Evolutionary conservation across 2,113 vertebrate species (phyloP).

Genomic region (zebrafish (Danio rerio)): DNA sequence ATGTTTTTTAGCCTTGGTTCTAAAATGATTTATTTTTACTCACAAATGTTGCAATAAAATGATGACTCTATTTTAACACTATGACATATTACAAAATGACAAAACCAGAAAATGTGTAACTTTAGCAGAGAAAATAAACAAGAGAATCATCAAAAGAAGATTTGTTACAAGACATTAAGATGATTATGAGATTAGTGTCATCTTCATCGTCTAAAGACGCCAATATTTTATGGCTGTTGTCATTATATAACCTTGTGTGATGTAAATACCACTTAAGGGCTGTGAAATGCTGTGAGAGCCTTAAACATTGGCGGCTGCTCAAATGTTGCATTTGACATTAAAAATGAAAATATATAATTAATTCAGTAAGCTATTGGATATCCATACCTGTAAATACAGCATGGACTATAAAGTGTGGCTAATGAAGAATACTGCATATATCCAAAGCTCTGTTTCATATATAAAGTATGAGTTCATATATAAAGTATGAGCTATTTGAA

Average conservation of each 20-base stretch:
- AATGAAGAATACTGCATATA: background rate
- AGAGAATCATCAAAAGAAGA: background rate
- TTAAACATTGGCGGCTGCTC: background rate
- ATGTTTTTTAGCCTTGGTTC: too few relatives aligned
- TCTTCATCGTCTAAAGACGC: background rate
- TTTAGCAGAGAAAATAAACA: background rate
- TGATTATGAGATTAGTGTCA: constrained; percentile 3
- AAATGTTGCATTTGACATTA: background rate
- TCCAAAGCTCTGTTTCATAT: background rate
- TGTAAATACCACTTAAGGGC: background rate
- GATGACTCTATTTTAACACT: too few relatives aligned
- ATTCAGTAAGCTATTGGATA: background rate
- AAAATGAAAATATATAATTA: background rate
- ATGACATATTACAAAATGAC: too few relatives aligned
- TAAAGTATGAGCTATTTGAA: background rate
- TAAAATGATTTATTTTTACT: too few relatives aligned
- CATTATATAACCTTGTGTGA: background rate
- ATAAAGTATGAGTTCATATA: background rate
- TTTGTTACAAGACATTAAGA: background rate
- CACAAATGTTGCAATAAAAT: too few relatives aligned
- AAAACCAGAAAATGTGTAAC: too few relatives aligned
- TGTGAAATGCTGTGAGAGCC: background rate
- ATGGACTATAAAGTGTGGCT: background rate
- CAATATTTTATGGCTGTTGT: background rate
- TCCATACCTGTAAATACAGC: background rate